Evolutionary conservation across 2,888 invertebrate genomes (phyloP), one percentile per base, ranked within the genome.

Genomic region (Pollenia griseotomentosa): DNA sequence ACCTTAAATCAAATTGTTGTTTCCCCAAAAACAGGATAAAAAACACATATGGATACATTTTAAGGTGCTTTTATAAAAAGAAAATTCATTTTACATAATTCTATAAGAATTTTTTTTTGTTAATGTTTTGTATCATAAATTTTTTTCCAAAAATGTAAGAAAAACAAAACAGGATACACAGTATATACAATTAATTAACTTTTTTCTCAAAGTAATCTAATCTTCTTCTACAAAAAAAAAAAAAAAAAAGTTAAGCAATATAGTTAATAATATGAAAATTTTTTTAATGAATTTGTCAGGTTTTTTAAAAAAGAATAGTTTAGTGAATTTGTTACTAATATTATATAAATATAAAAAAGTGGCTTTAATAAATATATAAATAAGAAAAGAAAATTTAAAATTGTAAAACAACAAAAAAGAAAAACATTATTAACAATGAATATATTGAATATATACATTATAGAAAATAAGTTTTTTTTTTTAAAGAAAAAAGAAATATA

Each of bases 331-430:
- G 87, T 87, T 87, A 87, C 81, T 84, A 77, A 84, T 84, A 70
- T 80, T 80, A 63, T 80, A 80, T 74, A 68, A 74, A 79, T 55
- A 75, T 68, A 75, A 79, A 86, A 87, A 84, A 81, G 87, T 87
- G 87, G 87, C 87, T 87, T 87, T 87, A 87, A 84, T 84, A 84
- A 85, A 53, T 51, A 74, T 80, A 86, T 79, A 86, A 86, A 70
- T 68, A 87, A 86, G 83, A 66, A 83, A 85, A 74, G 70, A 70
- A 79, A 63, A 85, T 48, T 70, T 68, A 88, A 51, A 80, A 55
- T 63, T 40, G 66, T 42, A 70, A 55, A 12, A 63, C 40, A 86
- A 59, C 48, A 84, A 68, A 66, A 55, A 84, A 63, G 59, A 55
- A 74, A 42, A 65, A 55, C n/a, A 53, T 48, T 55, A 81, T 71